A percentile compares a stretch with the other conserved stretches of the same genome.
These are phyloP conservation scores for Antheraea yamamai DNA, from an alignment of 2,888 invertebrate species.

Conservation along the genomic window DNA sequence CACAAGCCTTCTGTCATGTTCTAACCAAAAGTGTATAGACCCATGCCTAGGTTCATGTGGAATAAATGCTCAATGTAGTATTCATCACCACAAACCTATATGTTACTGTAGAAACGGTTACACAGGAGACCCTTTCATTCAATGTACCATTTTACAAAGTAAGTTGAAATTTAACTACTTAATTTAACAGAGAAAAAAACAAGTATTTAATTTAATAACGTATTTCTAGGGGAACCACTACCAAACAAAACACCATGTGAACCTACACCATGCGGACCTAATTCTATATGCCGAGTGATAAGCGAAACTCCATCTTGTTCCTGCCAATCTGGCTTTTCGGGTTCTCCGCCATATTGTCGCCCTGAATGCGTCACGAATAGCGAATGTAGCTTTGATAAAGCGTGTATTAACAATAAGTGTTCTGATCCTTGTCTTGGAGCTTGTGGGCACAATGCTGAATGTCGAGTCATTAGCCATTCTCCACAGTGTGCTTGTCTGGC, in stretches of 20 bases:
- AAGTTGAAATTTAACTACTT: slow-evolving; percentile 38
- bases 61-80: slow-evolving; percentile 87
- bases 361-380: slow-evolving; percentile 92
- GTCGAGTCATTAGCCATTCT: slow-evolving; percentile 91
- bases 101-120: slow-evolving; percentile 88
- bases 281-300: slow-evolving; percentile 84
- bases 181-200: neutral
- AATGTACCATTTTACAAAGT: slow-evolving; percentile 75
- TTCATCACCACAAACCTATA: slow-evolving; percentile 92
- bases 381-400: slow-evolving; percentile 88
- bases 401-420: slow-evolving; percentile 90
- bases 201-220: neutral
- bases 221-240: slow-evolving; percentile 50
- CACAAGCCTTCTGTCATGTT: slow-evolving; percentile 87
- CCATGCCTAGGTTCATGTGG: slow-evolving; percentile 92
- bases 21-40: slow-evolving; percentile 89
- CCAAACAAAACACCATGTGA: slow-evolving; percentile 80
- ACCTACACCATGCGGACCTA: slow-evolving; percentile 91
- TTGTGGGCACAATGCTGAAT: slow-evolving; percentile 89
- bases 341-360: slow-evolving; percentile 88
- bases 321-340: slow-evolving; percentile 87
- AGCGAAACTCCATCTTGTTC: slow-evolving; percentile 85
- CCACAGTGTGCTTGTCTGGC: slow-evolving; percentile 91
- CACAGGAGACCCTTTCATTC: slow-evolving; percentile 91
- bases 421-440: slow-evolving; percentile 90